Evolutionary conservation across 2,888 invertebrate genomes (phyloP).

Genomic region (Acanthococcus lagerstroemiae): DNA sequence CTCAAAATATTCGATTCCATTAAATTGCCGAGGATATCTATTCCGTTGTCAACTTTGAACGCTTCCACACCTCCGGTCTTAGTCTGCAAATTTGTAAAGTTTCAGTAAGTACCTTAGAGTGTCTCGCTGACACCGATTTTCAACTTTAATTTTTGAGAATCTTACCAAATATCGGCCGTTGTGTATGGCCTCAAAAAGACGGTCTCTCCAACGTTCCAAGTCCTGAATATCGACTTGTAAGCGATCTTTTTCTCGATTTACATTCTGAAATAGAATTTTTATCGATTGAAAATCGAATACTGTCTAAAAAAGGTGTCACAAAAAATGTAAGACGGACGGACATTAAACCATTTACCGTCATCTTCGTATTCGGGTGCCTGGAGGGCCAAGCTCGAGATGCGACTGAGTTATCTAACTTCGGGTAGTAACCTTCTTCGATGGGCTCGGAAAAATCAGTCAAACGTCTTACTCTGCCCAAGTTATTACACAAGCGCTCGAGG

Average conservation of each 20-base stretch:
- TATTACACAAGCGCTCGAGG: conserved; percentile 63
- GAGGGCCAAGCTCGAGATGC: conserved; percentile 67
- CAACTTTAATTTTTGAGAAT: too few relatives aligned
- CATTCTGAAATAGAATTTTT: conserved; percentile 45
- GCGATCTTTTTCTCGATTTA: conserved; percentile 58
- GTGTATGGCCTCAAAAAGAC: conserved; percentile 61
- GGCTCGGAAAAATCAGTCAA: conserved; percentile 57
- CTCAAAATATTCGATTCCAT: conserved; percentile 63
- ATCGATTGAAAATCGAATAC: not conserved
- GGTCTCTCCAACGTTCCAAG: conserved; percentile 63
- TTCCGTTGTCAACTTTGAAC: conserved; percentile 52
- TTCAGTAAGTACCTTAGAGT: too few relatives aligned
- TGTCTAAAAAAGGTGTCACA: too few relatives aligned
- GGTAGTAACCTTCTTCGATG: conserved; percentile 70
- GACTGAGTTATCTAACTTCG: conserved; percentile 68
- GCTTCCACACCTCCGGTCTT: too few relatives aligned
- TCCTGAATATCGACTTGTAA: conserved; percentile 56
- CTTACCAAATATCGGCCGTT: conserved; percentile 42
- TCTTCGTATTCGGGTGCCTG: conserved; percentile 42
- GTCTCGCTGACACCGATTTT: too few relatives aligned
- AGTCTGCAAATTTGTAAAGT: too few relatives aligned
- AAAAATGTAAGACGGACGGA: too few relatives aligned
- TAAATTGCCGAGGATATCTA: conserved; percentile 68
- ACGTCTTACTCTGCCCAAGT: conserved; percentile 52
- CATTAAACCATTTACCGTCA: conserved; percentile 37